Evolutionary conservation across 2,113 vertebrate genomes (phyloP).

Genomic region (Heterocephalus glaber): DNA sequence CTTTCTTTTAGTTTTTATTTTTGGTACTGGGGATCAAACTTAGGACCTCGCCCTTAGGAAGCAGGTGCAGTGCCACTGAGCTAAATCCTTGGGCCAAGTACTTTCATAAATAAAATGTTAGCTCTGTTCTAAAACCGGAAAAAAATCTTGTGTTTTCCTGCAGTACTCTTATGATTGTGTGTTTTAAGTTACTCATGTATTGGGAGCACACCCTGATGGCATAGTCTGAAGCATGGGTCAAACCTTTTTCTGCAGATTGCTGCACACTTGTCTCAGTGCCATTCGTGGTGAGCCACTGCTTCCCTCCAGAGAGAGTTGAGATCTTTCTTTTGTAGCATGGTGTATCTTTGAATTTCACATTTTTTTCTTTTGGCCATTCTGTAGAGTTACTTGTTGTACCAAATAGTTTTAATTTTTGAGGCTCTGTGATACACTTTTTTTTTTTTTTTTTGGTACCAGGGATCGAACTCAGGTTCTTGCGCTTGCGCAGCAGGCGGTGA

Average conservation of each 20-base stretch:
- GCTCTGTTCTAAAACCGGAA: not conserved
- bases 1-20: not conserved
- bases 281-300: not conserved
- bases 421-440: not conserved
- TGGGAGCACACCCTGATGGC: not conserved
- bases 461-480: too few species aligned
- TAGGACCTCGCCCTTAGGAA: too few species aligned
- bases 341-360: not conserved
- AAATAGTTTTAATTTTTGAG: not conserved
- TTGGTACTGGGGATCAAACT: too few species aligned
- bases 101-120: not conserved
- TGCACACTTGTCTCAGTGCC: not conserved
- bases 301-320: not conserved
- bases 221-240: not conserved
- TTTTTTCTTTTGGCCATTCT: not conserved
- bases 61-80: too few species aligned
- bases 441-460: too few species aligned
- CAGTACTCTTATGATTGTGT: not conserved
- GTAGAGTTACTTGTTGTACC: fast-evolving
- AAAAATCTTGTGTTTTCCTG: not conserved
- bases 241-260: not conserved
- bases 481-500: too few species aligned
- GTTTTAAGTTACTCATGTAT: not conserved
- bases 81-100: not conserved
- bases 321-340: not conserved